Base-by-base conservation (phyloP, 2,888 invertebrate species). In the Brenthis ino region DNA sequence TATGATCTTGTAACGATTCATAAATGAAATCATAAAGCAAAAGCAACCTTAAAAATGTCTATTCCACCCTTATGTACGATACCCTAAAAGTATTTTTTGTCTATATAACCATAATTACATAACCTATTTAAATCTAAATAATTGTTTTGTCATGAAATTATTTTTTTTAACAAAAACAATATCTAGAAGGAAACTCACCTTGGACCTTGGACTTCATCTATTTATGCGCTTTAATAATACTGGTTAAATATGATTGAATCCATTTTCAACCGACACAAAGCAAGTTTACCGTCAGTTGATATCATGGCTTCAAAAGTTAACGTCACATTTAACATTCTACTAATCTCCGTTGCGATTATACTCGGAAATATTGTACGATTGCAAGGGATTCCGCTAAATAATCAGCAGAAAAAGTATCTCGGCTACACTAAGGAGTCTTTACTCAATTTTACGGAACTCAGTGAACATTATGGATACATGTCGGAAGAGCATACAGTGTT, bases 401-500 rank as follows among this genome's bases (percentile, higher is more conserved):
- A 69, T 6, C 79, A 80, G 3, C 72, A 76, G 0, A 85, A 84
- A 48, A 64, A 65, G 2, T 76, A 77, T 3, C 50, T 81, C 3
- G 85, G 82, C 0, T 85, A 84, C 51, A 72, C 77, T 6, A 53
- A 58, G n/a, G 76, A 76, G 13, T 72, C 75, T 0, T 56, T 74
- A n/a, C 69, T 82, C 0, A 85, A 86, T 67, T 86, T 86, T 74
- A 86, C 85, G 1, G 82, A 85, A 48, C 67, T 82, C 0, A 77
- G 82, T 0, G 68, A 60, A 1, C 64, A 75, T 43, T 78, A 87
- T 71, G 88, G 88, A 11, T 88, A 84, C 50, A 6, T 70, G 2
- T 79, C 86, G 0, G 84, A 86, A 61, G 85, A 89, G 66, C 85
- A 89, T 58, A 77, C 71, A 0, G 82, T 85, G 1, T 68, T 80